These are phyloP conservation scores for Conus canariensis DNA, from an alignment of 2,888 invertebrate species.

Conservation along the genomic window DNA sequence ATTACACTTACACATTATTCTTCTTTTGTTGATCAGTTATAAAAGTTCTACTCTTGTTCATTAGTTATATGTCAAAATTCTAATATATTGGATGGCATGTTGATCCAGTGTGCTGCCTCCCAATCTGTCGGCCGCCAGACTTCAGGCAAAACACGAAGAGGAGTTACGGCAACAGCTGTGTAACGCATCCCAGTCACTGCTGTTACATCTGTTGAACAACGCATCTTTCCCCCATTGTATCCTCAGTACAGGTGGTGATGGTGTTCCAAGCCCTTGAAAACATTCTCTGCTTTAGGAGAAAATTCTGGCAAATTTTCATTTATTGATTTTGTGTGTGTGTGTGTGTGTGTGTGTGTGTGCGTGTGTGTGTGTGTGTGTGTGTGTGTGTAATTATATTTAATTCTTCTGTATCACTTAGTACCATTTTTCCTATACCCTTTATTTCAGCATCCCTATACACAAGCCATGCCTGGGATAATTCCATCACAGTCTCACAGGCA, in stretches of 20 bases:
- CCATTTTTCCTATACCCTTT: no score
- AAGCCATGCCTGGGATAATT: no score
- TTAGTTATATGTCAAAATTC: no score
- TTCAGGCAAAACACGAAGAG: slow-evolving; percentile 54
- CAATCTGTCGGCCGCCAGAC: slow-evolving; percentile 52
- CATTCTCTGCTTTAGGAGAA: no score
- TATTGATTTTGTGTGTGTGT: neutral
- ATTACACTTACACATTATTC: no score
- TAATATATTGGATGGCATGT: neutral
- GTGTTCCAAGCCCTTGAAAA: no score
- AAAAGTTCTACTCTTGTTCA: no score
- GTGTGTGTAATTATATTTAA: no score
- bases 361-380: neutral
- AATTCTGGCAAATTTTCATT: neutral
- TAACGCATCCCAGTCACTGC: slow-evolving; percentile 63
- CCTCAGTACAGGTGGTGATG: slow-evolving; percentile 51
- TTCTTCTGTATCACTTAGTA: no score
- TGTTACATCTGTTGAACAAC: slow-evolving; percentile 59
- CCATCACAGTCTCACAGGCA: no score
- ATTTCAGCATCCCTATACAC: no score
- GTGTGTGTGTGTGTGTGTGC: neutral
- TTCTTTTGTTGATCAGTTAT: no score
- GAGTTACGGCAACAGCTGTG: slow-evolving; percentile 64
- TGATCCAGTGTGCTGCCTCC: slow-evolving; percentile 55
- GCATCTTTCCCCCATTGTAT: slow-evolving; percentile 57